phyloP scores from a whole-genome alignment of 2,113 vertebrate species.

The Girardinichthys multiradiatus region DNA sequence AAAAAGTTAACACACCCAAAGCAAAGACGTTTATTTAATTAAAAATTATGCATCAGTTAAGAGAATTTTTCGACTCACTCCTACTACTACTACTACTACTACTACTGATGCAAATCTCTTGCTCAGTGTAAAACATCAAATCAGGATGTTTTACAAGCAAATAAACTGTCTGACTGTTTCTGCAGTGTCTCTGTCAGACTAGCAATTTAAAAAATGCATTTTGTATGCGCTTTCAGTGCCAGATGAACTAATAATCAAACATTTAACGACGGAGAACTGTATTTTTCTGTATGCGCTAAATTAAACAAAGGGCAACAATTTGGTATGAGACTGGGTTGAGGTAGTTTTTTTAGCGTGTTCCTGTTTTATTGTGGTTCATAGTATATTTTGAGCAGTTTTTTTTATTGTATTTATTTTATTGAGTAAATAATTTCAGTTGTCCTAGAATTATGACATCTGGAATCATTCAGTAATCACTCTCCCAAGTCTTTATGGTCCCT shows the following conservation, averaged over 20 bases:
- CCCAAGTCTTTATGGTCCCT: neutral
- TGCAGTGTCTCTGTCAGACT: slow-evolving; percentile 41
- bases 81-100: slow-evolving; percentile 13
- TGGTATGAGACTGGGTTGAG: too few species aligned
- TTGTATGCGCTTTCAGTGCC: neutral
- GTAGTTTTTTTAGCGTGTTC: too few species aligned
- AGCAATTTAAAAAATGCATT: neutral
- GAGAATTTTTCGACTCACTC: neutral
- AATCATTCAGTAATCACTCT: neutral
- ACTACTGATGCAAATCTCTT: slow-evolving; percentile 37
- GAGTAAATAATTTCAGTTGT: neutral
- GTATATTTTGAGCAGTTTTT: too few species aligned
- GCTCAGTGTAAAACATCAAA: slow-evolving; percentile 57
- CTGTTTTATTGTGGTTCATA: too few species aligned
- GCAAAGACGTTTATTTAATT: neutral
- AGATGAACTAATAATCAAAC: slow-evolving; percentile 3
- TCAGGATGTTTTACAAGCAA: slow-evolving; percentile 61
- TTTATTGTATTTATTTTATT: neutral
- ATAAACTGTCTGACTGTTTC: slow-evolving; percentile 53
- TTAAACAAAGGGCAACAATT: too few species aligned
- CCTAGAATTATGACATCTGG: too few species aligned
- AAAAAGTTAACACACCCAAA: neutral
- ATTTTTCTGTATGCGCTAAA: too few species aligned
- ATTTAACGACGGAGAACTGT: neutral
- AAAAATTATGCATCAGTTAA: neutral